Conservation (phyloP, 2,113 vertebrate species). For the Pagrus major region DNA sequence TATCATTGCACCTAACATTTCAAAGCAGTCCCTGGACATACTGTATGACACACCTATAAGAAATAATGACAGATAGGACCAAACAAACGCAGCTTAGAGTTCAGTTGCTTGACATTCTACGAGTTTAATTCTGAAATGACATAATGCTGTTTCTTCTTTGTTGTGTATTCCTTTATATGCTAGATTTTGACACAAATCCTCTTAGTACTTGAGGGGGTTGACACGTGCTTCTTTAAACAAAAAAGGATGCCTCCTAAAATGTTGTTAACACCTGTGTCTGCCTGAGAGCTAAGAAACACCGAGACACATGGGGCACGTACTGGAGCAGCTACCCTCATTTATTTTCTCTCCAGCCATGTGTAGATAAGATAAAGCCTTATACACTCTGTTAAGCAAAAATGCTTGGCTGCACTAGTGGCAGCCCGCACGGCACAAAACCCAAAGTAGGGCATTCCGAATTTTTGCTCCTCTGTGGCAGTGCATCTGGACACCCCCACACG, state of each 20-base stretch:
- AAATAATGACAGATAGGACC: background rate
- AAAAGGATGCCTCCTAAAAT: constrained; percentile 37
- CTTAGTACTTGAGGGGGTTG: constrained; percentile 20
- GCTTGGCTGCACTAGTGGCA: constrained; percentile 51
- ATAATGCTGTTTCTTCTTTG: background rate
- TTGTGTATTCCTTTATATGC: background rate
- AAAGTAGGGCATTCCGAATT: constrained; percentile 71
- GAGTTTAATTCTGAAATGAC: background rate
- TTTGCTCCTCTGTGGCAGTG: constrained; percentile 56
- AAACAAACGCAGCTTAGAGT: background rate
- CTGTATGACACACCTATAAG: background rate
- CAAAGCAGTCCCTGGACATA: background rate
- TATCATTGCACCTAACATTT: background rate
- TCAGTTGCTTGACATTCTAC: background rate
- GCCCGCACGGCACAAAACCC: constrained; percentile 13
- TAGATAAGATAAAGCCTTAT: constrained; percentile 68
- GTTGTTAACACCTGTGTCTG: constrained; percentile 60
- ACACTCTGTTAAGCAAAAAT: constrained; percentile 59
- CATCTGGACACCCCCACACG: constrained; percentile 59
- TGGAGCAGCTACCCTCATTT: constrained; percentile 48
- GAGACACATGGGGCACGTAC: constrained; percentile 33
- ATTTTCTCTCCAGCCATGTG: constrained; percentile 64
- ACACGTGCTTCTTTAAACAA: constrained; percentile 15
- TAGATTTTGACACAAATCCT: constrained; percentile 18
- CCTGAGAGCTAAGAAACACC: constrained; percentile 43